Conservation (phyloP, 2,888 invertebrate species). For the Machimus atricapillus region DNA sequence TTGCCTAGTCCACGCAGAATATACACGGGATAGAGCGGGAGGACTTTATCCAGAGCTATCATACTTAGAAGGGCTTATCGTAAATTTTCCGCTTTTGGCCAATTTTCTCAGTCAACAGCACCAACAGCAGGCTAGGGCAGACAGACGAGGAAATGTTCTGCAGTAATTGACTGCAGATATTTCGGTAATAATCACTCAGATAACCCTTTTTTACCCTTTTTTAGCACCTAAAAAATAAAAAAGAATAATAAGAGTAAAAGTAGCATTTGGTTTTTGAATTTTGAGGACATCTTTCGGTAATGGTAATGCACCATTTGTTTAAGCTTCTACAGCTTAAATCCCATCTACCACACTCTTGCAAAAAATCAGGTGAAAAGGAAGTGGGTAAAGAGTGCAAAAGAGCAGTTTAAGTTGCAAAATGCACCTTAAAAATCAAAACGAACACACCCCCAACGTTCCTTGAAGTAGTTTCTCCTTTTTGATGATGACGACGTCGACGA, state of each 20-base stretch:
- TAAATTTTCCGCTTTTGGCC: conserved; percentile 34
- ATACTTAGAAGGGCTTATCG: conserved; percentile 23
- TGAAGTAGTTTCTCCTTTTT: neutral
- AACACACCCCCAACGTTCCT: neutral
- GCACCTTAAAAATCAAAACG: neutral
- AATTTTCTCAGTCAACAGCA: conserved; percentile 7
- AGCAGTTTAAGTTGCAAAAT: neutral
- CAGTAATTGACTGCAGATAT: conserved; percentile 19
- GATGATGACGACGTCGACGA: neutral
- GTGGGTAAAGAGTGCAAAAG: neutral
- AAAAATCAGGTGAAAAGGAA: neutral
- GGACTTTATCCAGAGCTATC: neutral
- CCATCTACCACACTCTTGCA: neutral
- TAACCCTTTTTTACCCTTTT: neutral
- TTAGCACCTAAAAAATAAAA: neutral
- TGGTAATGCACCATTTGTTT: neutral
- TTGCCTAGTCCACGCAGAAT: neutral
- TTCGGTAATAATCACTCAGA: neutral
- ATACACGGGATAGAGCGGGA: neutral
- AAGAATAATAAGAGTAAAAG: neutral
- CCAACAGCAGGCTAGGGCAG: neutral
- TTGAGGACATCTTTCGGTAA: neutral
- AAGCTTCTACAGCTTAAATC: neutral
- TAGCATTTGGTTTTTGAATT: neutral
- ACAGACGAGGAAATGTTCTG: neutral